Percentiles rank a stretch among this genome's conserved stretches.
Conservation (phyloP, 2,888 invertebrate species). For the Drosophila pegasa region DNA sequence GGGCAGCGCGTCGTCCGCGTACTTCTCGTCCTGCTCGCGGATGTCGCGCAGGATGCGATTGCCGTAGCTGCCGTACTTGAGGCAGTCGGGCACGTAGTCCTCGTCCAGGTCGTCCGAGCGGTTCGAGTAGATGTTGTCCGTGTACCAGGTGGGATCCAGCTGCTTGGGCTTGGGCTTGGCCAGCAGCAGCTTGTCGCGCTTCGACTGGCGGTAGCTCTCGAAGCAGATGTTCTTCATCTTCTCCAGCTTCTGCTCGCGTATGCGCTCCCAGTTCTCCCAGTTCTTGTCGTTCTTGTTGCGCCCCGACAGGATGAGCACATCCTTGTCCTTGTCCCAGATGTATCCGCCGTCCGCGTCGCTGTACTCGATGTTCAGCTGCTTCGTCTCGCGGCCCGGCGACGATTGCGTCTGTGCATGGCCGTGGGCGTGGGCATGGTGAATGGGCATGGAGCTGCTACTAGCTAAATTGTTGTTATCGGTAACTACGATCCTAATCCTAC, state of each 20-base stretch:
- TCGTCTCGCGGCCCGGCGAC: conserved; percentile 61
- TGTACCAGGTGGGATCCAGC: conserved; percentile 84
- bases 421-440: conserved; percentile 7
- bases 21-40: conserved; percentile 82
- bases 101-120: conserved; percentile 84
- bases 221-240: conserved; percentile 85
- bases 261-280: conserved; percentile 85
- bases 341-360: conserved; percentile 58
- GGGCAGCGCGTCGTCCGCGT: conserved; percentile 56
- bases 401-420: conserved; percentile 24
- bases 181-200: conserved; percentile 82
- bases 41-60: conserved; percentile 82
- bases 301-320: conserved; percentile 68
- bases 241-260: conserved; percentile 84
- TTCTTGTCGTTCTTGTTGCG: conserved; percentile 84
- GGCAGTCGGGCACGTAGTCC: conserved; percentile 83
- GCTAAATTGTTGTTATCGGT: conserved; percentile 80
- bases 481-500: conserved; percentile 84
- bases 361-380: conserved; percentile 77
- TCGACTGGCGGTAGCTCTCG: conserved; percentile 84
- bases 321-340: conserved; percentile 67
- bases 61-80: conserved; percentile 81
- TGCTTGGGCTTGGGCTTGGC: conserved; percentile 83
- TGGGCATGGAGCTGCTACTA: conserved; percentile 54
- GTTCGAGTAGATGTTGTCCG: conserved; percentile 85